phyloP scores from a whole-genome alignment of 2,888 invertebrate genomes.

The Drosophila infuscata region DNA sequence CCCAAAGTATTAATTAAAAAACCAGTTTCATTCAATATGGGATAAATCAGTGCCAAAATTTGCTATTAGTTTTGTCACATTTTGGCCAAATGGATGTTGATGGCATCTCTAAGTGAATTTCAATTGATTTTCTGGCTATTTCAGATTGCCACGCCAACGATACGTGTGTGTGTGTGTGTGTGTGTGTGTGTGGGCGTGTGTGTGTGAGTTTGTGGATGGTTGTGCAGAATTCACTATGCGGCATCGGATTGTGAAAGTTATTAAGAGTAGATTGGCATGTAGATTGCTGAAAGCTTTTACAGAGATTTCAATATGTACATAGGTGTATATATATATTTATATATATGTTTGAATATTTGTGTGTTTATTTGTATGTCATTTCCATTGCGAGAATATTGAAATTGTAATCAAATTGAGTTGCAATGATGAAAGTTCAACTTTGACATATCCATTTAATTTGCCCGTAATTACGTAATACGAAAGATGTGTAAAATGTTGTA shows the following conservation, averaged over 20 bases:
- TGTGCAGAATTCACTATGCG: not conserved
- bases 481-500: not conserved
- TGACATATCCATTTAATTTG: slow-evolving; percentile 21
- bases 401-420: slow-evolving; percentile 31
- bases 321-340: not conserved
- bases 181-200: slow-evolving; percentile 5
- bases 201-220: slow-evolving; percentile 7
- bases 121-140: slow-evolving; percentile 54
- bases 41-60: not conserved
- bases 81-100: slow-evolving; percentile 42
- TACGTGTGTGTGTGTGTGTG: slow-evolving; percentile 9
- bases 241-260: slow-evolving; percentile 30
- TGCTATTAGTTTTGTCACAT: slow-evolving; percentile 2
- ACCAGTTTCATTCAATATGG: not conserved
- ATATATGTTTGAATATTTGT: not conserved
- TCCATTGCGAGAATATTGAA: slow-evolving; percentile 32
- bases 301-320: slow-evolving; percentile 2
- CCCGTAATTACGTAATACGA: slow-evolving; percentile 9
- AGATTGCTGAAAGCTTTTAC: slow-evolving; percentile 31
- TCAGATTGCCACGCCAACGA: slow-evolving; percentile 32
- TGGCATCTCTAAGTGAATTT: slow-evolving; percentile 56
- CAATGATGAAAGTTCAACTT: slow-evolving; percentile 10
- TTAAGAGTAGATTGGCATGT: slow-evolving; percentile 28
- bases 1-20: not conserved
- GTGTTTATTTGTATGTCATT: slow-evolving; percentile 4